These are phyloP conservation scores for Heptascelio sp. DNA, from an alignment of 2,888 invertebrate species.

Conservation along the genomic window DNA sequence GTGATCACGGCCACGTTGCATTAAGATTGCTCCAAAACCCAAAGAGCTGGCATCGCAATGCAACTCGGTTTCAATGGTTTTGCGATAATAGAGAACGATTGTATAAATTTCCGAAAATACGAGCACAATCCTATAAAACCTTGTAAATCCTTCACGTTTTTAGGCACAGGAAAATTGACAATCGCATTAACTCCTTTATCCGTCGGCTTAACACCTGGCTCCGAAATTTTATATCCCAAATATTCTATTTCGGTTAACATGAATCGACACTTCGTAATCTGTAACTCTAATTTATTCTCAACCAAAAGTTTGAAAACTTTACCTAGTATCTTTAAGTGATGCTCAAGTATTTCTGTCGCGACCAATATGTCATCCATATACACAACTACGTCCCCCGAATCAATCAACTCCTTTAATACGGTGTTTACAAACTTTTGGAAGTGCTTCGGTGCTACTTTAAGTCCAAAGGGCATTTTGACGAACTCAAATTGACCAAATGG, in stretches of 20 bases:
- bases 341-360: constrained; percentile 1
- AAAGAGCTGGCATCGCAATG: constrained; percentile 34
- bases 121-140: neutral
- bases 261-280: constrained; percentile 70
- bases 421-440: constrained; percentile 52
- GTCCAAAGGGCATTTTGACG: constrained; percentile 16
- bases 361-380: constrained; percentile 33
- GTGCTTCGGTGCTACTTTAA: constrained; percentile 19
- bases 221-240: constrained; percentile 71
- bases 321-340: neutral
- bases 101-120: constrained; percentile 5
- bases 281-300: constrained; percentile 52
- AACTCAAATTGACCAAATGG: constrained; percentile 49
- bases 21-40: constrained; percentile 19
- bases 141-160: neutral
- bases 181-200: neutral
- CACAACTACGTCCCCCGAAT: constrained; percentile 18
- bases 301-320: constrained; percentile 19
- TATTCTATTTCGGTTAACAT: constrained; percentile 66
- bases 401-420: constrained; percentile 8
- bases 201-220: constrained; percentile 68
- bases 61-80: constrained; percentile 32
- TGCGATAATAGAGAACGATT: constrained; percentile 12
- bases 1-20: neutral
- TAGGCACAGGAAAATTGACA: neutral